Evolutionary conservation across 1,140 invertebrate species (phyloP).

Genomic region (Nasonia longicornis): DNA sequence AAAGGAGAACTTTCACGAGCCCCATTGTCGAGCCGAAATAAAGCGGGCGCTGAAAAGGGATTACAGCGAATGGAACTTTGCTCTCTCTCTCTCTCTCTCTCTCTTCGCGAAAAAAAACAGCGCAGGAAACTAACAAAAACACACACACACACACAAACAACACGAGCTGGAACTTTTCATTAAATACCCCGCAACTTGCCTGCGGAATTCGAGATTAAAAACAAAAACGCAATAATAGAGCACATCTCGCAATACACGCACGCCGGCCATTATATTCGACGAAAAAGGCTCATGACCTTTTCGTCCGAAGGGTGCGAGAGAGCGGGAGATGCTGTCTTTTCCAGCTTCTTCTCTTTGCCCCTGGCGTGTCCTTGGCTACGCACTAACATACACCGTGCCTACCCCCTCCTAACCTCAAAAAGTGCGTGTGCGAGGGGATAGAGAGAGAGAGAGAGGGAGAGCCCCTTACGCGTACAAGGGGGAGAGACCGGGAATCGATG

Average conservation of each 20-base stretch:
- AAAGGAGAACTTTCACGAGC: not conserved
- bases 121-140: not conserved
- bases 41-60: not conserved
- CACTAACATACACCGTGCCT: not conserved
- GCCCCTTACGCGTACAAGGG: not conserved
- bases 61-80: not conserved
- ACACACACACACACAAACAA: not conserved
- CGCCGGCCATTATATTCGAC: too few species aligned
- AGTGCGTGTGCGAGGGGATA: not conserved
- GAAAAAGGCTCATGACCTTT: not conserved
- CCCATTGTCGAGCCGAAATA: not conserved
- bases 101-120: not conserved
- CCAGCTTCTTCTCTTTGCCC: not conserved
- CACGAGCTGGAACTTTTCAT: not conserved
- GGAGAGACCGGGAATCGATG: slow-evolving; percentile 24
- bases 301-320: not conserved
- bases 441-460: not conserved
- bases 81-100: not conserved
- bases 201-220: not conserved
- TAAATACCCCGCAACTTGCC: not conserved
- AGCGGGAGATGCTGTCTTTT: not conserved
- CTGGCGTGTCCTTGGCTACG: not conserved
- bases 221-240: not conserved
- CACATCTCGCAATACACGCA: not conserved
- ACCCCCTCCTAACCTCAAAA: not conserved